These are phyloP conservation scores for Phacellophora camtschatica DNA, from an alignment of 30 jellyfish, hydroid and myxozoan species.

Conservation along the genomic window DNA sequence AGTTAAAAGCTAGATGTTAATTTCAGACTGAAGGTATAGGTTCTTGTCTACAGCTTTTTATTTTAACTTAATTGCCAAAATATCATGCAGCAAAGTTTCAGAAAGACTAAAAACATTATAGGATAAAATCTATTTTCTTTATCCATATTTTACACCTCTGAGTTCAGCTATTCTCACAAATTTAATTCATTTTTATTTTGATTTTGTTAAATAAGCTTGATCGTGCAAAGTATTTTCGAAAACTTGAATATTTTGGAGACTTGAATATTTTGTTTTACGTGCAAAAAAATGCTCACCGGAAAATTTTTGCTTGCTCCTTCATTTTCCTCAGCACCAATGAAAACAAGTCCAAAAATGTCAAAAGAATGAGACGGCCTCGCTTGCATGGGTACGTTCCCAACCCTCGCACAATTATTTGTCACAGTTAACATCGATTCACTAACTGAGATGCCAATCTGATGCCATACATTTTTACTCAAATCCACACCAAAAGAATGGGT, in stretches of 20 bases:
- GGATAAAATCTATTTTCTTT: too few relatives aligned
- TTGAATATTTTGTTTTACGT: neutral
- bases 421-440: conserved; percentile 24
- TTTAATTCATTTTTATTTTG: too few relatives aligned
- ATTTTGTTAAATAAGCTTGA: too few relatives aligned
- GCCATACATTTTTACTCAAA: conserved; percentile 68
- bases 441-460: conserved; percentile 71
- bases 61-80: too few relatives aligned
- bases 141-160: too few relatives aligned
- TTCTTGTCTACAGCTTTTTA: too few relatives aligned
- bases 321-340: conserved; percentile 83
- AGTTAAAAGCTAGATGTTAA: too few relatives aligned
- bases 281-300: conserved; percentile 31
- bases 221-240: neutral
- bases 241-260: neutral
- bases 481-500: conserved; percentile 60
- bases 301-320: conserved; percentile 73
- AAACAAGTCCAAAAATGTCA: conserved; percentile 86
- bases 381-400: conserved; percentile 46
- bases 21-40: too few relatives aligned
- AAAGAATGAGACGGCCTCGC: conserved; percentile 15
- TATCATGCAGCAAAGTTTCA: too few relatives aligned
- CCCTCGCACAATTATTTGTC: conserved; percentile 57
- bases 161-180: too few relatives aligned
- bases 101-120: too few relatives aligned